Evolutionary conservation across 1,140 invertebrate genomes (phyloP).

Genomic region (Phthorimaea operculella): DNA sequence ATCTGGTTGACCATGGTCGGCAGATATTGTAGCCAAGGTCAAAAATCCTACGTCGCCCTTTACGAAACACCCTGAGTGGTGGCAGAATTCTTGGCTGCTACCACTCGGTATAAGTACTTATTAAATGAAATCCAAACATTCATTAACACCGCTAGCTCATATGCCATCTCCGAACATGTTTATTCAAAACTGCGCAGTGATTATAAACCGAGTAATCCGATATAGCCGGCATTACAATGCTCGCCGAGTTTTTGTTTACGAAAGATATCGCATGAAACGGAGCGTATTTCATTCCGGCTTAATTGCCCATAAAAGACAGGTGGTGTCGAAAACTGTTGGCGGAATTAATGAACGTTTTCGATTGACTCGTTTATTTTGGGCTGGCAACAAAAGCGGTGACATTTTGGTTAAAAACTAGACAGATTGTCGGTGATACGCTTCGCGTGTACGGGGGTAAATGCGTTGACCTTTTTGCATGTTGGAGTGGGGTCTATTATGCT

Average conservation of each 20-base stretch:
- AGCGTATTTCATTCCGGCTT: slow-evolving; percentile 3
- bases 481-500: too few relatives aligned
- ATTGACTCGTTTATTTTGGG: not conserved
- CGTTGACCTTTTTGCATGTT: too few relatives aligned
- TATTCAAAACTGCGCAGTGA: not conserved
- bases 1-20: too few relatives aligned
- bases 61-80: too few relatives aligned
- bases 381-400: not conserved
- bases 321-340: slow-evolving; percentile 5
- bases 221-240: not conserved
- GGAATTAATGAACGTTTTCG: slow-evolving; percentile 3
- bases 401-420: not conserved
- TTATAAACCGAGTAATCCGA: not conserved
- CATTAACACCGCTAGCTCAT: not conserved
- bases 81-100: too few relatives aligned
- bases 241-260: slow-evolving; percentile 3
- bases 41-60: too few relatives aligned
- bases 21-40: too few relatives aligned
- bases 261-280: slow-evolving; percentile 5
- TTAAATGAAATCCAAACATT: too few relatives aligned
- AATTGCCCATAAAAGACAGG: slow-evolving; percentile 9
- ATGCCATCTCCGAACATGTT: not conserved
- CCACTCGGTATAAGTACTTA: too few relatives aligned
- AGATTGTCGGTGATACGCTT: not conserved
- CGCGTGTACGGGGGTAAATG: not conserved